A percentile compares a stretch with the other conserved stretches of the same genome.
Conservation (phyloP, 2,888 invertebrate genomes). For the Machimus atricapillus region DNA sequence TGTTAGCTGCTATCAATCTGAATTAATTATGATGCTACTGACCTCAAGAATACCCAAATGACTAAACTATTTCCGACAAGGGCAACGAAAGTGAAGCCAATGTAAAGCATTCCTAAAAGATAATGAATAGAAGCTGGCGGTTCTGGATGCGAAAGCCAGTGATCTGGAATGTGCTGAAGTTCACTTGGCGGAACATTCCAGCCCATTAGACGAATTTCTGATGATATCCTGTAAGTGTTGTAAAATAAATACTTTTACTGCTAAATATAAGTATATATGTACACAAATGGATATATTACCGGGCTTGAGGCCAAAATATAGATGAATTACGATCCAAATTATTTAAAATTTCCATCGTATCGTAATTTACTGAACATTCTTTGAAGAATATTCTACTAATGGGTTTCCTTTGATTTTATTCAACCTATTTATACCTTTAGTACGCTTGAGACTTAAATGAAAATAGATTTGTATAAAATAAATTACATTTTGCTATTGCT, state of each 20-base stretch:
- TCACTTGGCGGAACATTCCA: constrained; percentile 82
- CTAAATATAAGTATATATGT: background rate
- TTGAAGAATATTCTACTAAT: background rate
- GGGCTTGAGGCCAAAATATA: constrained; percentile 47
- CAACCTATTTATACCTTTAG: background rate
- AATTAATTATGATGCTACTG: background rate
- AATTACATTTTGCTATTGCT: background rate
- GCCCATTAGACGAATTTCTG: constrained; percentile 67
- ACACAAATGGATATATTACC: constrained; percentile 9
- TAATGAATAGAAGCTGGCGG: constrained; percentile 84
- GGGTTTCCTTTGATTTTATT: background rate
- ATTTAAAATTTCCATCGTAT: background rate
- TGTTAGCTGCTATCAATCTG: background rate
- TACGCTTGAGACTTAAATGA: background rate
- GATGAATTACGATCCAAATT: constrained; percentile 5
- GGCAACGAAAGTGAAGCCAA: constrained; percentile 75
- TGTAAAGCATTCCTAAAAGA: constrained; percentile 78
- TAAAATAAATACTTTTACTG: background rate
- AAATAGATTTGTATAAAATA: background rate
- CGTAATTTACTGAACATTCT: background rate
- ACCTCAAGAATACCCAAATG: constrained; percentile 76
- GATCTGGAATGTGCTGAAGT: constrained; percentile 77
- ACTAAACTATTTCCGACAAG: constrained; percentile 84
- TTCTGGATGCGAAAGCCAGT: constrained; percentile 81
- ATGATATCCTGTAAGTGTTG: constrained; percentile 49